Percentiles rank a stretch among this genome's conserved stretches.
phyloP scores from a whole-genome alignment of 2,113 vertebrate genomes.

The Rhipidura dahli region DNA sequence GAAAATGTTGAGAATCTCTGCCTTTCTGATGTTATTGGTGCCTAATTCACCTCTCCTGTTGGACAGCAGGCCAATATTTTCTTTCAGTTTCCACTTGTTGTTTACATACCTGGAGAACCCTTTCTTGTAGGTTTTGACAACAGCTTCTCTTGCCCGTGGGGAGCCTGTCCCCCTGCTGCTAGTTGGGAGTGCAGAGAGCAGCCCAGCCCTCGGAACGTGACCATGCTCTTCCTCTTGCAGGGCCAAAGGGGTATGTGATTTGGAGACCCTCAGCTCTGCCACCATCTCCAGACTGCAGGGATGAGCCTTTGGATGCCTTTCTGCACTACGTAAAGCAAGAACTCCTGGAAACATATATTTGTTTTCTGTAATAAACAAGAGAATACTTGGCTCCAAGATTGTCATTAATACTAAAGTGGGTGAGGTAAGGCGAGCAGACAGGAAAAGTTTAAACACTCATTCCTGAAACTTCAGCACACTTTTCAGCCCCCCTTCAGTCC shows the following conservation, averaged over 20 bases:
- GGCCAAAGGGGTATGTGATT: not conserved
- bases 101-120: not conserved
- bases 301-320: not conserved
- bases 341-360: not conserved
- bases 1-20: not conserved
- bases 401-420: not conserved
- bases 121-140: not conserved
- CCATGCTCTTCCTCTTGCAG: not conserved
- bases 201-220: fast-evolving
- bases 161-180: not conserved
- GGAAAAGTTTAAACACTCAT: not conserved
- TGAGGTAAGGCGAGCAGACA: no score
- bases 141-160: not conserved
- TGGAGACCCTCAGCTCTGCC: not conserved
- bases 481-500: not conserved
- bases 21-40: not conserved
- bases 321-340: not conserved
- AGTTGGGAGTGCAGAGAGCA: not conserved
- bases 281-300: not conserved
- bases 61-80: not conserved
- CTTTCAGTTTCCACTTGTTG: not conserved
- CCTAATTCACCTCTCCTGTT: not conserved
- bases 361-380: not conserved
- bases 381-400: not conserved
- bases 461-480: not conserved